Percentiles rank a stretch among this genome's conserved stretches.
Evolutionary conservation across 2,888 invertebrate species (phyloP).

Genomic region (Uropetala carovei): DNA sequence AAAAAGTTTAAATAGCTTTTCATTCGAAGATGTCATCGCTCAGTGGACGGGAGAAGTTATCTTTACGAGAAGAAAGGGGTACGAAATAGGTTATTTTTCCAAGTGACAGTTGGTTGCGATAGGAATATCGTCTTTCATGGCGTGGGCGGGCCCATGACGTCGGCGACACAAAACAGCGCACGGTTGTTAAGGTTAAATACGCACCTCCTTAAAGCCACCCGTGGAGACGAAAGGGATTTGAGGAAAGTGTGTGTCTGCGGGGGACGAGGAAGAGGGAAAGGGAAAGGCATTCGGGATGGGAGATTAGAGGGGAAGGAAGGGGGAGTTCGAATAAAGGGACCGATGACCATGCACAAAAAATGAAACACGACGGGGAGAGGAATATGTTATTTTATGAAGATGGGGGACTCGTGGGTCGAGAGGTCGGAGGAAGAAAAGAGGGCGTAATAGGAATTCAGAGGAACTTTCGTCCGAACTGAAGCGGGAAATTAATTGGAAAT

Average conservation of each 20-base stretch:
- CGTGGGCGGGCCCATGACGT: background rate
- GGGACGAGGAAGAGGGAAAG: background rate
- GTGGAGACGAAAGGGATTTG: background rate
- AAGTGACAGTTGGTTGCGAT: background rate
- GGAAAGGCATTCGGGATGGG: background rate
- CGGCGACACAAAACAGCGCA: background rate
- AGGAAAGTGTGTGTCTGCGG: background rate
- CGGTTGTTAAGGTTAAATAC: background rate
- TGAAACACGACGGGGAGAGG: background rate
- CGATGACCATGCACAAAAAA: conserved; percentile 16
- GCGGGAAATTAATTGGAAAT: background rate
- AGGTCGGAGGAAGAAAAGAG: background rate
- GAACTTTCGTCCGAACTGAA: background rate
- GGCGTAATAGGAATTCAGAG: background rate
- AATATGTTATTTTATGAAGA: background rate
- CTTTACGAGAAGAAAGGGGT: background rate
- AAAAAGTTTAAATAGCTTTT: background rate
- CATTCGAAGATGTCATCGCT: background rate
- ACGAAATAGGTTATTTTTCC: background rate
- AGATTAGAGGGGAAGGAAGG: too few species aligned
- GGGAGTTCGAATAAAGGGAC: background rate
- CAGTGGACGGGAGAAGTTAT: background rate
- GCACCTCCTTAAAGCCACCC: background rate
- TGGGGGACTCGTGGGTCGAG: background rate
- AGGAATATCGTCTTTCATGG: background rate